Conservation (phyloP, 2,888 invertebrate species). For the Chymomyza amoena region DNA sequence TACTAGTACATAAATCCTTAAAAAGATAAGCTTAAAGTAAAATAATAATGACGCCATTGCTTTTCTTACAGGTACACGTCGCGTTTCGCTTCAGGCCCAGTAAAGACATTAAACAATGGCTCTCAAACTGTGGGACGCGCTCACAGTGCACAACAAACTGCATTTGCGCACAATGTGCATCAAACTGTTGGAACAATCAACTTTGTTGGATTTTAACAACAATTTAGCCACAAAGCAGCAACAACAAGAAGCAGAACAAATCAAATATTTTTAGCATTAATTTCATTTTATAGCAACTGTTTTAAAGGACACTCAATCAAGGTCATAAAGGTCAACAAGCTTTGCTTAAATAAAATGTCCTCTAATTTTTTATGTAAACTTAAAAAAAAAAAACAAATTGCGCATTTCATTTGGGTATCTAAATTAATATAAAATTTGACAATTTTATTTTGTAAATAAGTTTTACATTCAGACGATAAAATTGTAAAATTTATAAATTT, state of each 20-base stretch:
- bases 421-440: not conserved
- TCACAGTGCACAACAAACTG: not conserved
- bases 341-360: not conserved
- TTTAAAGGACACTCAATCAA: conserved; percentile 5
- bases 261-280: conserved; percentile 33
- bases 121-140: not conserved
- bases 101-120: not conserved
- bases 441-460: not conserved
- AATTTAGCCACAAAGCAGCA: conserved; percentile 18
- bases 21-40: not conserved
- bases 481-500: not conserved
- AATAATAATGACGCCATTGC: not conserved
- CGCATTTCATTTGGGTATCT: not conserved
- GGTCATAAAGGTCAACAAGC: not conserved
- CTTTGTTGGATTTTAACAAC: conserved; percentile 6
- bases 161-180: not conserved
- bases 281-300: conserved; percentile 1
- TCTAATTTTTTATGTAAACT: conserved; percentile 8
- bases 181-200: conserved; percentile 12
- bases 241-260: conserved; percentile 15
- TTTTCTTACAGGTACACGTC: conserved; percentile 45
- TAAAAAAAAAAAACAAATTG: conserved; percentile 1
- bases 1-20: not conserved
- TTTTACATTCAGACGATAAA: not conserved
- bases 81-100: conserved; percentile 36